Evolutionary conservation across 1,140 invertebrate genomes (phyloP).

Genomic region (Diorhabda elongata): DNA sequence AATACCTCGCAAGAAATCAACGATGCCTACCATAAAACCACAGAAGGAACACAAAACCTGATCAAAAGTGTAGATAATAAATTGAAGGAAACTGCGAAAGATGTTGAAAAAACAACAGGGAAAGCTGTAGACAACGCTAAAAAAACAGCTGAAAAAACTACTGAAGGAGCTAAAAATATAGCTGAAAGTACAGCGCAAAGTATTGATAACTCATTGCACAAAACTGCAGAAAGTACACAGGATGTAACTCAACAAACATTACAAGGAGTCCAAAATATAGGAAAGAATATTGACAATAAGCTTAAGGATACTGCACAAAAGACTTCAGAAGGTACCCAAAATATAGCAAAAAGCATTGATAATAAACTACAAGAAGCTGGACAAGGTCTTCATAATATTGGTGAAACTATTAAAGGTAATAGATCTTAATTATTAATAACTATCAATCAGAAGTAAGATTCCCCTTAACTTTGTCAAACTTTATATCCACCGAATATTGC

Average conservation of each 20-base stretch:
- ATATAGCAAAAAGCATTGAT: slow-evolving; percentile 19
- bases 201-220: slow-evolving; percentile 24
- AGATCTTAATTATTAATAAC: too few relatives aligned
- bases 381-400: slow-evolving; percentile 17
- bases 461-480: too few relatives aligned
- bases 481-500: too few relatives aligned
- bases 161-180: slow-evolving; percentile 8
- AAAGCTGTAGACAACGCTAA: slow-evolving; percentile 10
- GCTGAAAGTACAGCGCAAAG: slow-evolving; percentile 14
- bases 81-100: slow-evolving; percentile 18
- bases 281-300: slow-evolving; percentile 25
- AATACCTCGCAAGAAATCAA: slow-evolving; percentile 18
- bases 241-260: slow-evolving; percentile 14
- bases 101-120: slow-evolving; percentile 14
- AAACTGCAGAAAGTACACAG: slow-evolving; percentile 19
- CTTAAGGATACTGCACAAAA: slow-evolving; percentile 23
- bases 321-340: slow-evolving; percentile 20
- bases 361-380: slow-evolving; percentile 20
- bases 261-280: slow-evolving; percentile 21
- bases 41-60: slow-evolving; percentile 14
- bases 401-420: too few relatives aligned
- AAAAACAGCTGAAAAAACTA: slow-evolving; percentile 11
- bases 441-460: too few relatives aligned
- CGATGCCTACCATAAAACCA: slow-evolving; percentile 14
- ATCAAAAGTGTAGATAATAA: slow-evolving; percentile 25